phyloP scores from a whole-genome alignment of 2,113 vertebrate species.

The Talpa occidentalis region DNA sequence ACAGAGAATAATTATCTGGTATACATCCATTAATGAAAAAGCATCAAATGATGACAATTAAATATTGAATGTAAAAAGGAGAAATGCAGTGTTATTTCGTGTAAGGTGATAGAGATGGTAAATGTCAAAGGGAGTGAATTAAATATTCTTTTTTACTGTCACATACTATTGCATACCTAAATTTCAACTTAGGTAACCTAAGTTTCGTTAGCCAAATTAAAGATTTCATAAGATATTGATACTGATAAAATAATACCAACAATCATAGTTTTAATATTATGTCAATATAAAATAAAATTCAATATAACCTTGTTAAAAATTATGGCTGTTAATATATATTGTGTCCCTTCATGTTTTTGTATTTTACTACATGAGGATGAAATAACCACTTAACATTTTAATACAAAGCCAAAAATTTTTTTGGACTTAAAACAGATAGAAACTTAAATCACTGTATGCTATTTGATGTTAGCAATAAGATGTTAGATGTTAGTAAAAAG shows the following conservation, averaged over 20 bases:
- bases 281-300: neutral
- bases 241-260: neutral
- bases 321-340: neutral
- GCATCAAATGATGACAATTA: constrained; percentile 32
- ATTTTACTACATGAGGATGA: neutral
- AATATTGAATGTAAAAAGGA: constrained; percentile 41
- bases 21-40: constrained; percentile 15
- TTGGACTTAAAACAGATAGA: neutral
- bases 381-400: neutral
- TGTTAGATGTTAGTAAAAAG: neutral
- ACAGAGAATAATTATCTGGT: neutral
- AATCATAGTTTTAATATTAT: neutral
- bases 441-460: neutral
- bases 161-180: neutral
- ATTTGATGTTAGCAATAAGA: neutral
- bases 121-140: neutral
- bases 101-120: neutral
- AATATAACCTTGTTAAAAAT: neutral
- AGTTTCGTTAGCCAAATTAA: neutral
- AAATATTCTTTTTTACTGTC: neutral
- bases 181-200: neutral
- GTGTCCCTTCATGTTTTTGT: neutral
- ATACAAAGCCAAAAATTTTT: neutral
- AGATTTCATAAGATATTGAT: neutral
- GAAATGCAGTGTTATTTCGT: neutral